Evolutionary conservation across 2,113 vertebrate species (phyloP), one percentile per base, ranked within the genome.

Genomic region (Microcebus griseorufus): DNA sequence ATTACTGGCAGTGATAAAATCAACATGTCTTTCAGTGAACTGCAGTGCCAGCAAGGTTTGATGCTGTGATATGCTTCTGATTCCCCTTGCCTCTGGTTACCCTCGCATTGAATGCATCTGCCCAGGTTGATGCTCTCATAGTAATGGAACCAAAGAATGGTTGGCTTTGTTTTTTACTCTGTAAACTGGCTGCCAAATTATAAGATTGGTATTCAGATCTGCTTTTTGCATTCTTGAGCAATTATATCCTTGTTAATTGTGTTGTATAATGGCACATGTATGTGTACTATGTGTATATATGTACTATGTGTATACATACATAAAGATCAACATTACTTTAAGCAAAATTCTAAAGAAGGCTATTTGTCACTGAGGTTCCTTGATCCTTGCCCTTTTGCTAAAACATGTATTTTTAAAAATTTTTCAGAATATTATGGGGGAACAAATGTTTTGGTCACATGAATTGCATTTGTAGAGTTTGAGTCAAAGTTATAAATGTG

Each of bases 1-100:
- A 84, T 95, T 95, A 92, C 64, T 37, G 60, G 9, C 83, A 96
- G 53, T 58, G 89, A 90, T 92, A 93, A 95, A 96, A 94, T 76
- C 86, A 91, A 93, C 89, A n/a, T 93, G 55, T 72, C 62, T 58
- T 93, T 67, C 55, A 39, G 55, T 64, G 69, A 94, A 81, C 14
- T 67, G 60, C 7, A 48, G 13, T 69, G 53, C 91, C 13, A 29
- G 29, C 13, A 32, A 29, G 37, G 37, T 76, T 69, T 88, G 88
- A 75, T 53, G 34, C 29, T 78, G 29, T 80, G 58, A 93, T 78
- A 64, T 73, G 78, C 45, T 58, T 89, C 55, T 69, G 51, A 90
- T 42, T 90, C 27, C 80, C 9, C 3, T 45, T 1, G 12, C 37
- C 9, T 92, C 62, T 51, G 3, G 0, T 70, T 76, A 32, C 20